These are phyloP conservation scores for Umimayanthus chanpuru DNA, from an alignment of 92 coral and sea anemone species.

Conservation along the genomic window DNA sequence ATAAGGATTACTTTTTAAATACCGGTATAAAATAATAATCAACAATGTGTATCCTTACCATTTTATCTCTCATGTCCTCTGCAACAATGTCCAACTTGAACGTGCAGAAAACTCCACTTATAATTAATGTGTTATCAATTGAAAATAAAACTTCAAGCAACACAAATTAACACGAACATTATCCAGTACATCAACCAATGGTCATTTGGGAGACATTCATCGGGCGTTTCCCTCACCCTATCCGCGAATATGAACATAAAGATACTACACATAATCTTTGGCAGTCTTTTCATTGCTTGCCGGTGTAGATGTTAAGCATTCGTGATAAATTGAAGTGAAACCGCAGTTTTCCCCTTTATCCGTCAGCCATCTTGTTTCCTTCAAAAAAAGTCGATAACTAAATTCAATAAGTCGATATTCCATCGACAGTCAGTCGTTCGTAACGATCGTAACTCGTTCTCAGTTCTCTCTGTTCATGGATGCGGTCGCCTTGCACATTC, in stretches of 20 bases:
- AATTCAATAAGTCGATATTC: background rate
- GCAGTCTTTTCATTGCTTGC: background rate
- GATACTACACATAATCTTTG: conserved; percentile 8
- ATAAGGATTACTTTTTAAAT: too few species aligned
- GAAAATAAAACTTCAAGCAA: background rate
- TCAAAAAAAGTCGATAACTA: background rate
- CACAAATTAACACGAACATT: conserved; percentile 21
- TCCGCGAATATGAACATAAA: conserved; percentile 20
- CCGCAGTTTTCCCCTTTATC: background rate
- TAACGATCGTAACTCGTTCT: background rate
- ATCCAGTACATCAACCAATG: conserved; percentile 9
- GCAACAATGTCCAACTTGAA: background rate
- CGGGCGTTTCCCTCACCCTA: conserved; percentile 5
- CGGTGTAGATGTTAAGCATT: background rate
- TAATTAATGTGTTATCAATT: background rate
- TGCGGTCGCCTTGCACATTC: conserved; percentile 15
- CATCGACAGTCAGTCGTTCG: background rate
- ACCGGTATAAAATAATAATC: too few species aligned
- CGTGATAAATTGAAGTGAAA: background rate
- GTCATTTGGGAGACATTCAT: background rate
- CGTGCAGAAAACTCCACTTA: background rate
- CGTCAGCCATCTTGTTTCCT: conserved; percentile 10
- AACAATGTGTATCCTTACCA: conserved; percentile 6
- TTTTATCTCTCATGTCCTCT: background rate
- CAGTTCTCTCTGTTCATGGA: background rate